Conservation (phyloP, 2,888 invertebrate genomes). For the Sabellastarte sp. region DNA sequence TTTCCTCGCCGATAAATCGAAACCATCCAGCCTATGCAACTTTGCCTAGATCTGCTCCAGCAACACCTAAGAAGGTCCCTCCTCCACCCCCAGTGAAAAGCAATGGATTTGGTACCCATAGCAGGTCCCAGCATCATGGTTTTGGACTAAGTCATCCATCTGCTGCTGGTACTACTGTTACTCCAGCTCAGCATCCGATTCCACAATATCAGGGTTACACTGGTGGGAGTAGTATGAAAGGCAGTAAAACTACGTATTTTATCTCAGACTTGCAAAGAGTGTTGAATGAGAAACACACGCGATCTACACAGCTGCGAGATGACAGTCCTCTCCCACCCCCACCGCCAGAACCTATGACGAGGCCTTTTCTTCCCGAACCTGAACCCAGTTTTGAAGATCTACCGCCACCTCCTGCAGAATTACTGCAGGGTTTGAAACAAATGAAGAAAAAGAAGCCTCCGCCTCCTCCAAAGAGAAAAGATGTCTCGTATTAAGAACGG, state of each 20-base stretch:
- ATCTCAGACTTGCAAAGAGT: not conserved
- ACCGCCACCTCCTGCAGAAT: conserved; percentile 10
- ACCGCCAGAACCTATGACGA: not conserved
- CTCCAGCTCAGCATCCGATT: not conserved
- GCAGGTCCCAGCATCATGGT: not conserved
- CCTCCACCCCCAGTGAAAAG: not conserved
- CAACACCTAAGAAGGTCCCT: not conserved
- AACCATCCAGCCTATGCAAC: not conserved
- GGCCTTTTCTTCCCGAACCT: not conserved
- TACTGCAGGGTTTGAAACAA: not conserved
- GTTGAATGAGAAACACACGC: not conserved
- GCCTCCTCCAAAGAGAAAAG: no score
- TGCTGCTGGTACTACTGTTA: not conserved
- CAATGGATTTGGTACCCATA: no score
- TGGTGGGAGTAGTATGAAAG: not conserved
- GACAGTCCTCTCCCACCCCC: not conserved
- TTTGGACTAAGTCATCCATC: conserved; percentile 1
- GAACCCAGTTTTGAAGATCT: not conserved
- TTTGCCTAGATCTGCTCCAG: not conserved
- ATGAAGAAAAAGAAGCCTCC: no score
- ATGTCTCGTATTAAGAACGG: no score
- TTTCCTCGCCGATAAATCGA: not conserved
- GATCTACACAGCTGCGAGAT: not conserved
- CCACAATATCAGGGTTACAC: no score
- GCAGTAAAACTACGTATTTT: no score